Conservation (phyloP, 2,888 invertebrate species). For the Leptopterna dolabrata region DNA sequence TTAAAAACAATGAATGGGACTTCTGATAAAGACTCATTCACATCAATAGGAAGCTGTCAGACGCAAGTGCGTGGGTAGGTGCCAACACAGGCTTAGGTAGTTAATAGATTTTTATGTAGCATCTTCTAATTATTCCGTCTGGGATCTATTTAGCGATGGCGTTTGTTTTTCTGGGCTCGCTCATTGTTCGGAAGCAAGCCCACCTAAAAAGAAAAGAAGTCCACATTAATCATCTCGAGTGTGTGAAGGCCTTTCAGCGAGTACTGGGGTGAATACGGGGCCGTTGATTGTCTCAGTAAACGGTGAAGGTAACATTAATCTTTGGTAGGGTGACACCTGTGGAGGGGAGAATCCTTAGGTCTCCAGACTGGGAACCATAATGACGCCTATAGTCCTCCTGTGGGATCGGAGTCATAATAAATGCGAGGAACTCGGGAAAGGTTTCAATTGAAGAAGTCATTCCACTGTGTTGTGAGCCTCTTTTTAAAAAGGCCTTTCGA, state of each 20-base stretch:
- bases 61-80: constrained; percentile 27
- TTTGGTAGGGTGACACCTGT: constrained; percentile 20
- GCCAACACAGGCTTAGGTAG: constrained; percentile 25
- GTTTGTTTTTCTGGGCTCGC: constrained; percentile 4
- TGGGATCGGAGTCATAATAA: constrained; percentile 26
- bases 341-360: neutral
- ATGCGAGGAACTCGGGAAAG: constrained; percentile 17
- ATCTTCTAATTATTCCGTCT: constrained; percentile 31
- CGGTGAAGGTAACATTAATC: constrained; percentile 28
- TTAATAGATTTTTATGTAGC: neutral
- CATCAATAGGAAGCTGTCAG: constrained; percentile 20
- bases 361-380: neutral
- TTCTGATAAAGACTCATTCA: constrained; percentile 5
- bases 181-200: neutral
- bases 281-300: constrained; percentile 40
- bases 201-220: constrained; percentile 8
- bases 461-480: neutral
- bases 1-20: neutral
- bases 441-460: constrained; percentile 31
- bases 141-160: neutral
- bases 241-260: constrained; percentile 46
- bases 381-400: constrained; percentile 39
- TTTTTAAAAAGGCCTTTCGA: constrained; percentile 19
- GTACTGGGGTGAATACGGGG: constrained; percentile 27
- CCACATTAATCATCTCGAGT: constrained; percentile 44